A percentile compares a stretch with the other conserved stretches of the same genome.
Conservation (phyloP, 2,888 invertebrate genomes). For the Endotricha flammealis region DNA sequence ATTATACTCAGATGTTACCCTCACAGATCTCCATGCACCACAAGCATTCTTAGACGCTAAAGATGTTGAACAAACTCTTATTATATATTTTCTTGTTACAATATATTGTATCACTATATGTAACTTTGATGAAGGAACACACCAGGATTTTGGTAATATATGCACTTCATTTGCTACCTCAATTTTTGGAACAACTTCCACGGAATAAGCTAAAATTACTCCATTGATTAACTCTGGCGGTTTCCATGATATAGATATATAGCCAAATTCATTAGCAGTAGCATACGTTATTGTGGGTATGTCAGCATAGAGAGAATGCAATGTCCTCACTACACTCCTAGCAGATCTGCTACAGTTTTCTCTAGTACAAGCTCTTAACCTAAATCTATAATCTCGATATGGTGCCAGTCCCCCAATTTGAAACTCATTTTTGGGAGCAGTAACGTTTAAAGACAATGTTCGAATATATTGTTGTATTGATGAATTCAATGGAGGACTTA, state of each 20-base stretch:
- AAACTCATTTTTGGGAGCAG: conserved; percentile 32
- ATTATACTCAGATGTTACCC: conserved; percentile 17
- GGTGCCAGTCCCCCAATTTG: conserved; percentile 54
- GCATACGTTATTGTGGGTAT: conserved; percentile 33
- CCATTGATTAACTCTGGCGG: conserved; percentile 55
- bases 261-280: conserved; percentile 31
- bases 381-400: conserved; percentile 59
- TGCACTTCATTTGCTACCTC: conserved; percentile 28
- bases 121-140: conserved; percentile 33
- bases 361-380: conserved; percentile 50
- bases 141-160: conserved; percentile 44
- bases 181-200: conserved; percentile 49
- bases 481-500: conserved; percentile 35
- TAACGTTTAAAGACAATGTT: conserved; percentile 43
- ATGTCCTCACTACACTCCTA: conserved; percentile 50
- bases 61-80: conserved; percentile 39
- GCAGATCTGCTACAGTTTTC: conserved; percentile 50
- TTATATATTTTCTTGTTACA: conserved; percentile 30
- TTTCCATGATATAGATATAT: conserved; percentile 48
- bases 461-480: conserved; percentile 38
- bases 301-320: conserved; percentile 42
- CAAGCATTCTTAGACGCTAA: conserved; percentile 38
- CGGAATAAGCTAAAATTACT: conserved; percentile 50
- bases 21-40: conserved; percentile 25
- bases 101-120: conserved; percentile 22